These are phyloP conservation scores for Antedon bifida DNA, from an alignment of 35 echinoderm and acorn worm genomes.

Conservation along the genomic window DNA sequence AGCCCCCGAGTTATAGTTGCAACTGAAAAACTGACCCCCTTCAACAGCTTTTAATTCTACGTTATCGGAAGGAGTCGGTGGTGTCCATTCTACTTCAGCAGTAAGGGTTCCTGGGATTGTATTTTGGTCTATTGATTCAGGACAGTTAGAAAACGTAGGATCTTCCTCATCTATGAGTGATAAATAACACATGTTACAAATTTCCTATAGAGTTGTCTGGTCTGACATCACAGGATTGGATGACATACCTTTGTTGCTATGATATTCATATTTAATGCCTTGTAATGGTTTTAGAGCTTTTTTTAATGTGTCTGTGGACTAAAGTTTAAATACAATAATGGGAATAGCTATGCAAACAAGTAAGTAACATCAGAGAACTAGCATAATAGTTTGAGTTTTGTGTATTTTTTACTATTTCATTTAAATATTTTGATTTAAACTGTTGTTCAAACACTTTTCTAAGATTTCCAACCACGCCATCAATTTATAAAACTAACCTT, in stretches of 20 bases:
- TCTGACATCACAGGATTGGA: not conserved
- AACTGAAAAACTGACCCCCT: not conserved
- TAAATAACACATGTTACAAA: not conserved
- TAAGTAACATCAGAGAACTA: no score
- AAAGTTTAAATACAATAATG: no score
- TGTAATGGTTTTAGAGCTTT: no score
- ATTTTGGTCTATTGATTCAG: not conserved
- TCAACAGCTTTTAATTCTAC: not conserved
- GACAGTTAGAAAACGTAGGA: not conserved
- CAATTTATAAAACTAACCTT: not conserved
- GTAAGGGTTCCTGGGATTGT: not conserved
- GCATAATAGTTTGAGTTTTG: no score
- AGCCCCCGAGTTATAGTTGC: not conserved
- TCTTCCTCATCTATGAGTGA: not conserved
- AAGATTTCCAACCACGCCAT: not conserved
- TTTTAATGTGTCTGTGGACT: no score
- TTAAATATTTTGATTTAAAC: no score
- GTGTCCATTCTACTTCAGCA: not conserved
- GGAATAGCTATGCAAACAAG: no score
- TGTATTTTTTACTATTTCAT: no score
- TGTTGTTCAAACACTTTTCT: no score
- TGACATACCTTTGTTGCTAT: no score
- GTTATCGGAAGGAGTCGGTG: not conserved
- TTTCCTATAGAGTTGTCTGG: not conserved
- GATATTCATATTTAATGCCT: no score